These are phyloP conservation scores for Pomatorhinus ruficollis DNA, from an alignment of 2,113 vertebrate genomes.

Conservation along the genomic window DNA sequence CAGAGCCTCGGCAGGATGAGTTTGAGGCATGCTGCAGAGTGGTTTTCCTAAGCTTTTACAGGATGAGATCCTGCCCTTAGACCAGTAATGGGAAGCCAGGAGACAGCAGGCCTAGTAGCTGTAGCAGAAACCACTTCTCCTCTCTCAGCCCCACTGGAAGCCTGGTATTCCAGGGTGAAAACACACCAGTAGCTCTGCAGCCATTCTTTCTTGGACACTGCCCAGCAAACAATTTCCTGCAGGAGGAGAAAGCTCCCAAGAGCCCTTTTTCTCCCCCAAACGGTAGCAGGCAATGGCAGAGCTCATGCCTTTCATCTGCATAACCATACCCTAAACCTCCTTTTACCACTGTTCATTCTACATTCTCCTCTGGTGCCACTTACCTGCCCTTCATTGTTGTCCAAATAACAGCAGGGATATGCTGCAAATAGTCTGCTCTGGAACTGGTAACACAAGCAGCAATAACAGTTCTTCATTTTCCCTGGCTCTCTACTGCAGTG, in stretches of 20 bases:
- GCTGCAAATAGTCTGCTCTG: not conserved
- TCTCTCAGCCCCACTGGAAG: not conserved
- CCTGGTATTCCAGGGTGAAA: not conserved
- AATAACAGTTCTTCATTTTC: not conserved
- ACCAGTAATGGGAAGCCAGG: not conserved
- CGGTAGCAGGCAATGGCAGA: not conserved
- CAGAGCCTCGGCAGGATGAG: not conserved
- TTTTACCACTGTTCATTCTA: not conserved
- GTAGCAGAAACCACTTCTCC: not conserved
- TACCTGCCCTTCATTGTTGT: not conserved
- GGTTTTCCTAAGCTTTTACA: not conserved
- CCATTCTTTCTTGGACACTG: not conserved
- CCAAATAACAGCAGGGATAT: not conserved
- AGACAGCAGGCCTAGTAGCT: fast-evolving
- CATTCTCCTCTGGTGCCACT: not conserved
- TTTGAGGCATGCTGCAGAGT: not conserved
- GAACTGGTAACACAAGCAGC: not conserved
- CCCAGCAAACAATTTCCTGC: not conserved
- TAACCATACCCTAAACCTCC: not conserved
- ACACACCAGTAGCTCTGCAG: not conserved
- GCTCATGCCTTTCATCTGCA: not conserved
- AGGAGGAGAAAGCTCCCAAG: not conserved
- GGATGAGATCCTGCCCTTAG: not conserved
- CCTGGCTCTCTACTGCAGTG: not conserved
- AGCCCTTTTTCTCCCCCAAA: not conserved